Evolutionary conservation across 1,140 invertebrate genomes (phyloP).

Genomic region (Ceratina australensis): DNA sequence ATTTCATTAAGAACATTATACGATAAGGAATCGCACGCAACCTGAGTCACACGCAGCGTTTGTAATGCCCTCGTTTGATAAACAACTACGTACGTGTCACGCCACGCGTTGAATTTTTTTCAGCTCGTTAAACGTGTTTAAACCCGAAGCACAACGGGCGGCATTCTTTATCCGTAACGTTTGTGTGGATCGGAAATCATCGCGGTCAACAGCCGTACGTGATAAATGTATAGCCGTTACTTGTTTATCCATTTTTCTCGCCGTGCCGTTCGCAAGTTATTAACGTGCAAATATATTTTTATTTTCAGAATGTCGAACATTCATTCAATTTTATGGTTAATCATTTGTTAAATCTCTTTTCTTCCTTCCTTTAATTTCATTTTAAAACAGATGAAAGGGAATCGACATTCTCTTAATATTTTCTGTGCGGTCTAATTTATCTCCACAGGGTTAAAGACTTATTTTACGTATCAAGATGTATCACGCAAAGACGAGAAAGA

Average conservation of each 20-base stretch:
- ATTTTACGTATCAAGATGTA: too few relatives aligned
- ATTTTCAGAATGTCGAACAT: too few relatives aligned
- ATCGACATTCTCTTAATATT: too few relatives aligned
- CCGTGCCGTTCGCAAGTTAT: not conserved
- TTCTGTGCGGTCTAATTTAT: too few relatives aligned
- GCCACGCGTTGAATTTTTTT: not conserved
- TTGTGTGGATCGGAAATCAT: not conserved
- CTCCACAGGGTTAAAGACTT: too few relatives aligned
- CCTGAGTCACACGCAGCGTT: not conserved
- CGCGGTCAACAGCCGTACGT: not conserved
- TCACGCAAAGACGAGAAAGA: too few relatives aligned
- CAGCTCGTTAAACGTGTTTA: not conserved
- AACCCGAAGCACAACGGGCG: not conserved
- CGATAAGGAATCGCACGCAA: slow-evolving; percentile 3
- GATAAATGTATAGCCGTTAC: not conserved
- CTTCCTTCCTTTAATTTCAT: too few relatives aligned
- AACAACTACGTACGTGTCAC: slow-evolving; percentile 11
- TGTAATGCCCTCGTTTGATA: not conserved
- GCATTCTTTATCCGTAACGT: not conserved
- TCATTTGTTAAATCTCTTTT: too few relatives aligned
- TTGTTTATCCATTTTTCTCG: not conserved
- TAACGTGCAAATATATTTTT: too few relatives aligned
- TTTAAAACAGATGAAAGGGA: too few relatives aligned
- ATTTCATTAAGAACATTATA: not conserved
- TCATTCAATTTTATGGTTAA: too few relatives aligned